These are phyloP conservation scores for Sesamia inferens DNA, from an alignment of 2,888 invertebrate species.

Conservation along the genomic window DNA sequence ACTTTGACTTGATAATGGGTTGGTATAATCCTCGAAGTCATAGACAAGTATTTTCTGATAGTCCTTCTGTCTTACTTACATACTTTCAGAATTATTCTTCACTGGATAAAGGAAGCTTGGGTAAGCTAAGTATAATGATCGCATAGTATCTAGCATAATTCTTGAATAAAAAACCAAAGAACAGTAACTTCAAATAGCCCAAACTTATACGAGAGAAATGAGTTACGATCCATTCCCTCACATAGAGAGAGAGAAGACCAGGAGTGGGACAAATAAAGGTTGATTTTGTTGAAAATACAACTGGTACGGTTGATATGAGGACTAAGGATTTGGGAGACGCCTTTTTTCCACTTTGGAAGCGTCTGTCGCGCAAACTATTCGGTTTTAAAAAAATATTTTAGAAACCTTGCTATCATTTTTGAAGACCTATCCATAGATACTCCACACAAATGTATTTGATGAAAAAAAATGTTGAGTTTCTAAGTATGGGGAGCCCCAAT, in stretches of 20 bases:
- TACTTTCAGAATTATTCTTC: not conserved
- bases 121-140: not conserved
- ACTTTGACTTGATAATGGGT: conserved; percentile 1
- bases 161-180: not conserved
- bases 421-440: too few relatives aligned
- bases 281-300: not conserved
- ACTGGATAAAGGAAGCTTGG: not conserved
- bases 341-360: too few relatives aligned
- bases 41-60: not conserved
- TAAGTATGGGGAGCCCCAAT: too few relatives aligned
- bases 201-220: not conserved
- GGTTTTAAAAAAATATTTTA: too few relatives aligned
- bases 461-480: too few relatives aligned
- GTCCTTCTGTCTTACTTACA: not conserved
- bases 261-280: not conserved
- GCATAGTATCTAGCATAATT: not conserved
- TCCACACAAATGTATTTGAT: too few relatives aligned
- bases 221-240: not conserved
- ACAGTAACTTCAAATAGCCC: not conserved
- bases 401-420: too few relatives aligned
- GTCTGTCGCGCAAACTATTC: too few relatives aligned
- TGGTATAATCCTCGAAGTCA: not conserved
- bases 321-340: not conserved
- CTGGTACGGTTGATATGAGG: too few relatives aligned
- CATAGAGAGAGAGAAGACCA: not conserved